These are phyloP conservation scores for Orthonevra nobilis DNA, from an alignment of 2,888 invertebrate genomes.

Conservation along the genomic window DNA sequence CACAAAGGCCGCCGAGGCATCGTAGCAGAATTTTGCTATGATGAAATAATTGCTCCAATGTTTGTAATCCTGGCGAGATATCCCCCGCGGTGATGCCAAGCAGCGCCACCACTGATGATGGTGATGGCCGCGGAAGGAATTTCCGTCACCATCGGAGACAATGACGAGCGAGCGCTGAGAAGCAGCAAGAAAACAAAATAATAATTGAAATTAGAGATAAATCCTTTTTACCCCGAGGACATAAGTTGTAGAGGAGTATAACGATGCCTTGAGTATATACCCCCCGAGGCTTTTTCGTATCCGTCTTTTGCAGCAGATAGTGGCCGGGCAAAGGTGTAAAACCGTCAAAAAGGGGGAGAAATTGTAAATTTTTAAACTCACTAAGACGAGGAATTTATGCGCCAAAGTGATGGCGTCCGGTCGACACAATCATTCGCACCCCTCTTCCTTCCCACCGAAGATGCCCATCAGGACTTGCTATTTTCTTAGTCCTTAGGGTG, in stretches of 20 bases:
- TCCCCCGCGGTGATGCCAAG: conserved; percentile 47
- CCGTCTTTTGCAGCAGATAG: neutral
- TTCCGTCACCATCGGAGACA: conserved; percentile 15
- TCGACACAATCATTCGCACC: conserved; percentile 23
- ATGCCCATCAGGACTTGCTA: conserved; percentile 17
- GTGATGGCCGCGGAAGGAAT: conserved; percentile 39
- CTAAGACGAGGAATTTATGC: conserved; percentile 61
- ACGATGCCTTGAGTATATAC: conserved; percentile 9
- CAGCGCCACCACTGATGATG: conserved; percentile 17
- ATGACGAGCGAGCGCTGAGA: conserved; percentile 10
- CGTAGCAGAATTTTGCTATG: conserved; percentile 22
- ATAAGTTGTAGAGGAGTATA: conserved; percentile 20
- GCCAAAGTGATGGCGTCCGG: conserved; percentile 56
- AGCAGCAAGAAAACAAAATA: too few relatives aligned
- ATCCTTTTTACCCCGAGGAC: conserved; percentile 46
- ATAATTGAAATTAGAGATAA: conserved; percentile 59
- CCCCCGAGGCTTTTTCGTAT: neutral
- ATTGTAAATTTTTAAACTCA: conserved; percentile 49
- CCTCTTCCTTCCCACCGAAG: neutral
- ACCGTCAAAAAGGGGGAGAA: conserved; percentile 26
- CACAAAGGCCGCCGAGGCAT: conserved; percentile 7
- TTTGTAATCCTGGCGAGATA: conserved; percentile 48
- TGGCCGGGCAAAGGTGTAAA: conserved; percentile 27
- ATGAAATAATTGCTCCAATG: conserved; percentile 57
- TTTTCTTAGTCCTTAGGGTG: conserved; percentile 49